Evolutionary conservation across 2,113 vertebrate species (phyloP).

Genomic region (Lota lota): DNA sequence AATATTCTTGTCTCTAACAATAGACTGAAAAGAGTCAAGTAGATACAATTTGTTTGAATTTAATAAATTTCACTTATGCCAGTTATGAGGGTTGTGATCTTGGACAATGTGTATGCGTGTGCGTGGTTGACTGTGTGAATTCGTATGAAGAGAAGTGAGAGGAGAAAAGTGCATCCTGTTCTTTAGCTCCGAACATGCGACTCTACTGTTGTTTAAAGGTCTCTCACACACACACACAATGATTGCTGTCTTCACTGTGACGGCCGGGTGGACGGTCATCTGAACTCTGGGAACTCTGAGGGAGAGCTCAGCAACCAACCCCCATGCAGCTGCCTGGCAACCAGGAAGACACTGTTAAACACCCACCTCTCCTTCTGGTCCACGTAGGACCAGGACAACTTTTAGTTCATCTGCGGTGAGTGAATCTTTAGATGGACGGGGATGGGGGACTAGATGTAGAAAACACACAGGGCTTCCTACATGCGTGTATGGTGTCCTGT

Average conservation of each 20-base stretch:
- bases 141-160: neutral
- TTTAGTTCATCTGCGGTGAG: too few relatives aligned
- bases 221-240: too few relatives aligned
- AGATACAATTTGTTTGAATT: neutral
- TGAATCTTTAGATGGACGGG: too few relatives aligned
- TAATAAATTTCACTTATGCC: neutral
- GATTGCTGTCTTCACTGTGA: neutral
- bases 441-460: too few relatives aligned
- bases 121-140: neutral
- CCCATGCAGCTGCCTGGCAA: too few relatives aligned
- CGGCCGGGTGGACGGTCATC: neutral
- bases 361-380: too few relatives aligned
- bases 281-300: neutral
- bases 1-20: neutral
- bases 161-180: conserved; percentile 35
- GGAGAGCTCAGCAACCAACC: too few relatives aligned
- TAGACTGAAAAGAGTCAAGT: neutral
- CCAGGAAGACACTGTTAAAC: neutral
- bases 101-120: neutral
- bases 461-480: too few relatives aligned
- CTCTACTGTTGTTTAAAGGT: neutral
- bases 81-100: neutral
- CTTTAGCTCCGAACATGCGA: conserved; percentile 4
- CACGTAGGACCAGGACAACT: too few relatives aligned
- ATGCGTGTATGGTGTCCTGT: too few relatives aligned